A percentile compares a stretch with the other conserved stretches of the same genome.
phyloP scores from a whole-genome alignment of 2,888 invertebrate genomes.

The Drosophila dives region DNA sequence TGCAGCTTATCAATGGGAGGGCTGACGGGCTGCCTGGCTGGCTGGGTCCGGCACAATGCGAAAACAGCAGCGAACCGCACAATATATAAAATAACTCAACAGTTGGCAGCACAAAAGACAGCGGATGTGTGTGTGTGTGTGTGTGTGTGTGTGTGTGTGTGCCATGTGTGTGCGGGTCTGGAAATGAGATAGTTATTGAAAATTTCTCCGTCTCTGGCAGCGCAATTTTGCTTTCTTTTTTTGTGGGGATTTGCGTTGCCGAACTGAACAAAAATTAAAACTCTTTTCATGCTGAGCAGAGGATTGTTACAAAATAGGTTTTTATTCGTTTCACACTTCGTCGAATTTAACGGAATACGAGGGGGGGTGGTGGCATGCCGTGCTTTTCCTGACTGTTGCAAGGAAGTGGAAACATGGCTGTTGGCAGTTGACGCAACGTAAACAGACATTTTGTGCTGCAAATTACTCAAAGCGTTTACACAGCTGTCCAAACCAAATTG shows the following conservation, averaged over 20 bases:
- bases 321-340: constrained; percentile 34
- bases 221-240: constrained; percentile 26
- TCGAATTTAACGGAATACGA: constrained; percentile 8
- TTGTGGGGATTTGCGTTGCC: constrained; percentile 31
- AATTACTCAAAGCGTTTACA: constrained; percentile 33
- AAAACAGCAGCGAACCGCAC: constrained; percentile 20
- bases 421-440: not conserved
- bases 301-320: constrained; percentile 54
- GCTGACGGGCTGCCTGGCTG: constrained; percentile 8
- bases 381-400: not conserved
- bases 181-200: constrained; percentile 59
- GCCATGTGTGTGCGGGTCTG: constrained; percentile 9
- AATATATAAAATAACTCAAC: constrained; percentile 66
- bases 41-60: constrained; percentile 25
- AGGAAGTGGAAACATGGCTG: not conserved
- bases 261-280: constrained; percentile 43
- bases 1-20: constrained; percentile 64
- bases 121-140: constrained; percentile 17
- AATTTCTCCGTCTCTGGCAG: constrained; percentile 31
- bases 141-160: constrained; percentile 17
- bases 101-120: constrained; percentile 58
- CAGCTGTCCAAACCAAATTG: constrained; percentile 23
- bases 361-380: not conserved
- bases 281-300: constrained; percentile 28
- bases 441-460: constrained; percentile 8